These are phyloP conservation scores for Leucophora obtusa DNA, from an alignment of 2,888 invertebrate species.

Conservation along the genomic window DNA sequence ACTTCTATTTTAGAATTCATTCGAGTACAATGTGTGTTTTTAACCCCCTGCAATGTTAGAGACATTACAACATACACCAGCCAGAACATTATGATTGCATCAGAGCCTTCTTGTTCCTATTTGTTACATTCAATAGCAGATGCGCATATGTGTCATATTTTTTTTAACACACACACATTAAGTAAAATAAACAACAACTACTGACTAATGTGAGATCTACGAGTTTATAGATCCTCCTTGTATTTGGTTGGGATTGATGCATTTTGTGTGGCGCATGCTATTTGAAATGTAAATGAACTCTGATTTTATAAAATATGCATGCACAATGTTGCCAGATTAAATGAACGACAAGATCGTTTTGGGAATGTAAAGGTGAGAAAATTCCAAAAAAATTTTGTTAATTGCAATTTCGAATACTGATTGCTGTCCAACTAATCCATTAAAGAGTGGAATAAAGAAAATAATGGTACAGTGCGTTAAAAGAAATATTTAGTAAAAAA, in stretches of 20 bases:
- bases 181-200: constrained; percentile 36
- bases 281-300: constrained; percentile 60
- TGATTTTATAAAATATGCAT: constrained; percentile 16
- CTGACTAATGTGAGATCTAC: constrained; percentile 50
- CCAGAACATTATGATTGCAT: constrained; percentile 36
- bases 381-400: no score
- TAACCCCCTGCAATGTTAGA: constrained; percentile 64
- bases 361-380: no score
- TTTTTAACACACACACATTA: constrained; percentile 12
- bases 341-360: no score
- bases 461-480: no score
- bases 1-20: constrained; percentile 16
- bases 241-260: background rate
- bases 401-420: no score
- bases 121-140: constrained; percentile 30
- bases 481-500: no score
- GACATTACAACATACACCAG: constrained; percentile 39
- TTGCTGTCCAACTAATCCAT: no score
- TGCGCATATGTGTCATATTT: constrained; percentile 55
- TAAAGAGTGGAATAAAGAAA: no score
- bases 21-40: constrained; percentile 32
- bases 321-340: constrained; percentile 30
- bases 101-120: constrained; percentile 27
- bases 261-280: constrained; percentile 52
- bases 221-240: constrained; percentile 18